These are phyloP conservation scores for Halichoeres trimaculatus DNA, from an alignment of 2,113 vertebrate genomes.

Conservation along the genomic window DNA sequence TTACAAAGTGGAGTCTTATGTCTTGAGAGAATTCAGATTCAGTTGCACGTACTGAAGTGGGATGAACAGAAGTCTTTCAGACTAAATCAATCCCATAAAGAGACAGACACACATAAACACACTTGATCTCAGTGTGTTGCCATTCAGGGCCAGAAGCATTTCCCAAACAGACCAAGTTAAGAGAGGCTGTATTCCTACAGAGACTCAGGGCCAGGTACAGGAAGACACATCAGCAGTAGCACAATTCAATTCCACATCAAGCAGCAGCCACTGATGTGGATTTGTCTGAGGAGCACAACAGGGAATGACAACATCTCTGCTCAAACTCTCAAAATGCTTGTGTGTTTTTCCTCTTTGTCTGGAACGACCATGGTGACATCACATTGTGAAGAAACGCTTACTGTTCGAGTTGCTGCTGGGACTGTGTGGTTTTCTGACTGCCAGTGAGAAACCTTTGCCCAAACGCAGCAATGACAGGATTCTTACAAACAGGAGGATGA, in stretches of 20 bases:
- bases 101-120: not conserved
- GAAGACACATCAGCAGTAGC: constrained; percentile 16
- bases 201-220: constrained; percentile 8
- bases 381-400: not conserved
- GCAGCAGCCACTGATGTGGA: constrained; percentile 39
- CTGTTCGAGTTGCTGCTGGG: not conserved
- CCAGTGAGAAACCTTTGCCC: not conserved
- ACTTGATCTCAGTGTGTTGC: constrained; percentile 11
- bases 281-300: constrained; percentile 23
- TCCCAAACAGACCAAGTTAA: constrained; percentile 37
- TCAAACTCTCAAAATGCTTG: constrained; percentile 20
- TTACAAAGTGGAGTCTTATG: too few species aligned
- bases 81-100: not conserved
- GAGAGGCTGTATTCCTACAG: constrained; percentile 29
- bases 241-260: constrained; percentile 46
- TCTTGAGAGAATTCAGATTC: too few species aligned
- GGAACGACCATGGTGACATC: not conserved
- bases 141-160: constrained; percentile 28
- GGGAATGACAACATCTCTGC: constrained; percentile 34
- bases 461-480: not conserved
- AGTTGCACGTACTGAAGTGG: too few species aligned
- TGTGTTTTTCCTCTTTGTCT: not conserved
- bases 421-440: constrained; percentile 1
- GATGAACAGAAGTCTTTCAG: not conserved
- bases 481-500: not conserved